Percentiles rank a stretch among this genome's conserved stretches.
Conservation (phyloP, 2,113 vertebrate genomes). For the Entelurus aequoreus region DNA sequence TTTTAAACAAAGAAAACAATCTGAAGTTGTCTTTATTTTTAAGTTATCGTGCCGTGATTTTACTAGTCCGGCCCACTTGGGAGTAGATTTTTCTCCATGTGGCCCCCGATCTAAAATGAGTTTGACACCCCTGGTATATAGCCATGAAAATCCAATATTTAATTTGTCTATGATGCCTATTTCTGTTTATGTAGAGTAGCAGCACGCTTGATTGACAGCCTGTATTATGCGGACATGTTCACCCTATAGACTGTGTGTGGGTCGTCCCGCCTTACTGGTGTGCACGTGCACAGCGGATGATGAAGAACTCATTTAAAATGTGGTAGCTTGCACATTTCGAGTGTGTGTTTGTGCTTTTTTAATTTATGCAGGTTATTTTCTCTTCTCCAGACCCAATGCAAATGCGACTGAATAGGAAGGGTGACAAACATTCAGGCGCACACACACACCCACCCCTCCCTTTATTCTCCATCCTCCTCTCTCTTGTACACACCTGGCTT, state of each 20-base stretch:
- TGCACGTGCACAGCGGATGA: conserved; percentile 49
- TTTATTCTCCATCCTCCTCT: conserved; percentile 5
- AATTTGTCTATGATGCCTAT: too few species aligned
- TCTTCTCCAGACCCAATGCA: conserved; percentile 71
- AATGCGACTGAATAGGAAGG: conserved; percentile 67
- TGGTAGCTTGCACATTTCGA: conserved; percentile 52
- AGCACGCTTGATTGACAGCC: too few species aligned
- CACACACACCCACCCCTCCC: conserved; percentile 35
- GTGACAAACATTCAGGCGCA: conserved; percentile 63
- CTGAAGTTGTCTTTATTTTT: too few species aligned
- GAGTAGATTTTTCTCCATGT: too few species aligned
- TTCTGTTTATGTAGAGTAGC: background rate
- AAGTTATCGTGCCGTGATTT: too few species aligned
- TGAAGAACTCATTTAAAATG: conserved; percentile 68
- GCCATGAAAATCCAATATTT: too few species aligned
- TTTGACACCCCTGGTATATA: too few species aligned
- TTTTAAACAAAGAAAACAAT: too few species aligned
- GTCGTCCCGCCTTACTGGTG: conserved; percentile 17
- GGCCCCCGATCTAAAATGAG: too few species aligned
- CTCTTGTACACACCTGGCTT: conserved; percentile 41
- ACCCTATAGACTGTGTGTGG: background rate
- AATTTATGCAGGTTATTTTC: conserved; percentile 74
- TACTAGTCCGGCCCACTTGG: too few species aligned
- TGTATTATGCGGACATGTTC: too few species aligned
- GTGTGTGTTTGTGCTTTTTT: conserved; percentile 40